These are phyloP conservation scores for Danio jaintianensis DNA, from an alignment of 2,797 vertebrate genomes.

Conservation along the genomic window DNA sequence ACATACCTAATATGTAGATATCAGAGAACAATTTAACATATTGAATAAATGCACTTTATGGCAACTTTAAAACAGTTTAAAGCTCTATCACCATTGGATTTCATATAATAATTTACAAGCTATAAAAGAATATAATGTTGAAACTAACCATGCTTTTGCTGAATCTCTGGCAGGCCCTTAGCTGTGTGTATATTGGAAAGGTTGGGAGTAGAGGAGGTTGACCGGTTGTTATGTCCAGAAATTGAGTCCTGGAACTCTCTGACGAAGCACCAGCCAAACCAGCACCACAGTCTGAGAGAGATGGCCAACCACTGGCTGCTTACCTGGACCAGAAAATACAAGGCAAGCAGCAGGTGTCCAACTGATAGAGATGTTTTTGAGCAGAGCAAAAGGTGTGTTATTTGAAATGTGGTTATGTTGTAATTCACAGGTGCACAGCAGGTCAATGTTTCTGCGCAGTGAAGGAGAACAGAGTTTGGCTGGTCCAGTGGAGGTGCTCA, in stretches of 20 bases:
- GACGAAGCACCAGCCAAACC: conserved; percentile 45
- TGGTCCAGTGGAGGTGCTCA: conserved; percentile 68
- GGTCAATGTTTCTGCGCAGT: conserved; percentile 31
- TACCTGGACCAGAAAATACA: conserved; percentile 70
- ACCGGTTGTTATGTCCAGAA: conserved; percentile 68
- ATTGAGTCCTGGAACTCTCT: conserved; percentile 66
- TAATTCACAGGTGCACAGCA: conserved; percentile 59
- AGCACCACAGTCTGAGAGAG: conserved; percentile 61
- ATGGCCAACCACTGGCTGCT: conserved; percentile 68
- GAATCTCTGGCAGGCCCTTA: conserved; percentile 58
- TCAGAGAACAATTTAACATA: too few relatives aligned
- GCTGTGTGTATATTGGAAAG: conserved; percentile 58
- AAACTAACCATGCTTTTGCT: background rate
- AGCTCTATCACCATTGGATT: background rate
- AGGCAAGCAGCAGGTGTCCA: conserved; percentile 64
- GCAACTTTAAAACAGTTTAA: too few relatives aligned
- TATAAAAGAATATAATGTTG: background rate
- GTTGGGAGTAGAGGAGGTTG: conserved; percentile 66
- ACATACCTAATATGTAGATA: too few relatives aligned
- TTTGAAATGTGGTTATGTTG: background rate
- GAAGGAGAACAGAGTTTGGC: conserved; percentile 26
- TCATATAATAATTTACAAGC: background rate
- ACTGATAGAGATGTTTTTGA: conserved; percentile 37
- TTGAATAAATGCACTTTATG: too few relatives aligned
- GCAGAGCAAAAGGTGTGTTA: conserved; percentile 12